These are phyloP conservation scores for Cottoperca gobio DNA, from an alignment of 2,797 vertebrate genomes.

Conservation along the genomic window DNA sequence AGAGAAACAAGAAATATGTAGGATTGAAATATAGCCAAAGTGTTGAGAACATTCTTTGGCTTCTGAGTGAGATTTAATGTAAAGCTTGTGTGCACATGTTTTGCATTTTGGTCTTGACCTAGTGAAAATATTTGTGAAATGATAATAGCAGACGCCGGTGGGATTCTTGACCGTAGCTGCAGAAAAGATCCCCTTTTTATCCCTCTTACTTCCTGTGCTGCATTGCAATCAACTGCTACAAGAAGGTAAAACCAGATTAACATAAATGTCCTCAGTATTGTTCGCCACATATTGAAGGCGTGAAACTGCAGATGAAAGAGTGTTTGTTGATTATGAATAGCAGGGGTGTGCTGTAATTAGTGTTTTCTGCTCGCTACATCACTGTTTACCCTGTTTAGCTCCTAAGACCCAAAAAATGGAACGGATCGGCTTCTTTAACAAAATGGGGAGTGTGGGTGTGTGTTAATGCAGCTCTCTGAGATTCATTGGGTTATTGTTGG, in stretches of 20 bases:
- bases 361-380: conserved; percentile 75
- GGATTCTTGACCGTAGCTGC: conserved; percentile 39
- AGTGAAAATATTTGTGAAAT: conserved; percentile 46
- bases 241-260: conserved; percentile 71
- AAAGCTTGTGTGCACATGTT: conserved; percentile 47
- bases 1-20: conserved; percentile 8
- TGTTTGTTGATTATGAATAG: conserved; percentile 72
- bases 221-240: conserved; percentile 49
- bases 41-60: conserved; percentile 41
- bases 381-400: conserved; percentile 69
- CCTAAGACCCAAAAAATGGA: conserved; percentile 54
- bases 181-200: conserved; percentile 34
- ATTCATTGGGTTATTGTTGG: neutral
- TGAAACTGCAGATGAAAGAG: conserved; percentile 70
- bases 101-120: conserved; percentile 46
- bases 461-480: conserved; percentile 55
- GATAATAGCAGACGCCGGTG: conserved; percentile 39
- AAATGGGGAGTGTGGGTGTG: conserved; percentile 58
- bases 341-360: conserved; percentile 75
- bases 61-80: conserved; percentile 23
- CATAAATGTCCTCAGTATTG: conserved; percentile 60
- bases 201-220: conserved; percentile 49
- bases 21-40: neutral
- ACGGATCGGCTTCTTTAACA: conserved; percentile 56
- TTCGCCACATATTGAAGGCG: conserved; percentile 55